Base-by-base conservation (phyloP, 2,888 invertebrate species). In the Aspidiotus rigidus region DNA sequence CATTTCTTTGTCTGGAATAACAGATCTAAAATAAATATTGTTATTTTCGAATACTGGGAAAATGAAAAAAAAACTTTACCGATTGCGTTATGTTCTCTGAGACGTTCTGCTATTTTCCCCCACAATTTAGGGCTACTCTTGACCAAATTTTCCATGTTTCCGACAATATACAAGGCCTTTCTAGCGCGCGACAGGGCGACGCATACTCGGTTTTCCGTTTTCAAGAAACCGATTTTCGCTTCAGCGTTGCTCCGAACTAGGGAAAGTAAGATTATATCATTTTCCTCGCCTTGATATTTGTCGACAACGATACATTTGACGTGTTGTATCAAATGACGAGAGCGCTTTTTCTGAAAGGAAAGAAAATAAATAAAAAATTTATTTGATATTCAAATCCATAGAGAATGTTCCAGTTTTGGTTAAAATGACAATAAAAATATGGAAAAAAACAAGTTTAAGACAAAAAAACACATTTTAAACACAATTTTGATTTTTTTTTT, bases 271-370 rank as follows among this genome's bases (percentile, higher is more conserved):
- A 91, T 85, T 74, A 91, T 88, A 75, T 85, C 85, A 75, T 84
- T 86, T 80, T 90, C 90, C 75, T 89, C 86, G 0, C 91, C 90
- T 79, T 91, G 91, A 75, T 84, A 91, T 76, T 88, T 89, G 76
- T 91, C 90, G 1, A 90, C 85, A 0, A 85, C 84, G 0, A 84
- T 82, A 17, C 88, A 82, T 72, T 82, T 80, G 2, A 71, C 60
- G 16, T 62, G 28, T 5, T 28, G 28, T 28, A 28, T 28, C 28
- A 28, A 28, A 5, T 28, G 1, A 28, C 28, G 28, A 28, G 1
- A 5, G 28, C 28, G 28, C 5, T 28, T 28, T 28, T 28, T 66
- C 49, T 61, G 62, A 42, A 70, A 70, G 60, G 2, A 17, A 49
- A 41, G 16, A 16, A 63, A 44, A 62, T 28, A 63, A 44, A 62